phyloP scores from a whole-genome alignment of 2,797 vertebrate genomes.

The Leuciscus waleckii region DNA sequence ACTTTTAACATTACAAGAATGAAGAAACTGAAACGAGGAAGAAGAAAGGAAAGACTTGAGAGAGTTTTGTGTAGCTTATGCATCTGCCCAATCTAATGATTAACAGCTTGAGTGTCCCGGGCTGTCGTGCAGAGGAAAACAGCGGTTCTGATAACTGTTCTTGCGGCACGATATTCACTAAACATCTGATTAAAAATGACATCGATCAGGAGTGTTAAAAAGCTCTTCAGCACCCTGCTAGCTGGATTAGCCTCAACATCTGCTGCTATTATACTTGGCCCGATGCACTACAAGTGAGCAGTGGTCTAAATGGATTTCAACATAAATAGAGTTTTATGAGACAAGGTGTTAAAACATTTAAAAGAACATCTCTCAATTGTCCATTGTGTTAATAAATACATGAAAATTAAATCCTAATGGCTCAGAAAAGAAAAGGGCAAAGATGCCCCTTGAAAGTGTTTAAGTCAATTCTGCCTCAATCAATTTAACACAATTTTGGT shows the following conservation, averaged over 20 bases:
- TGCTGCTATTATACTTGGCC: slow-evolving; percentile 65
- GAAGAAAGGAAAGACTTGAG: neutral
- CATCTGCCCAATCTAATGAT: slow-evolving; percentile 12
- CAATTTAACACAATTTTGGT: slow-evolving; percentile 32
- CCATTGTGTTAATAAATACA: slow-evolving; percentile 47
- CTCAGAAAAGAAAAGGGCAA: slow-evolving; percentile 32
- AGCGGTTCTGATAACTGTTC: slow-evolving; percentile 38
- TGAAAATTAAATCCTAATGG: slow-evolving; percentile 10
- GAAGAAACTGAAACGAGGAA: neutral
- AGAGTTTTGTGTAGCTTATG: slow-evolving; percentile 3
- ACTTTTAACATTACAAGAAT: neutral
- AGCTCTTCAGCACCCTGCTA: slow-evolving; percentile 63
- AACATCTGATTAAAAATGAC: slow-evolving; percentile 61
- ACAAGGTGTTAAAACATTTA: slow-evolving; percentile 65
- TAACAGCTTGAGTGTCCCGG: neutral
- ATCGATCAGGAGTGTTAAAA: slow-evolving; percentile 59
- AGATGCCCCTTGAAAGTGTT: slow-evolving; percentile 42
- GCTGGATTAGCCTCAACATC: slow-evolving; percentile 56
- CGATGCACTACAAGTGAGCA: slow-evolving; percentile 63
- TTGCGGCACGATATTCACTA: slow-evolving; percentile 53
- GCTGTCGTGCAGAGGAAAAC: neutral
- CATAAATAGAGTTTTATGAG: slow-evolving; percentile 73
- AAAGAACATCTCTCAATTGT: slow-evolving; percentile 63
- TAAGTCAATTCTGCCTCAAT: slow-evolving; percentile 28
- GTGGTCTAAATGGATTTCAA: slow-evolving; percentile 76